Evolutionary conservation across 2,888 invertebrate genomes (phyloP).

Genomic region (Tolmerus cingulatus): DNA sequence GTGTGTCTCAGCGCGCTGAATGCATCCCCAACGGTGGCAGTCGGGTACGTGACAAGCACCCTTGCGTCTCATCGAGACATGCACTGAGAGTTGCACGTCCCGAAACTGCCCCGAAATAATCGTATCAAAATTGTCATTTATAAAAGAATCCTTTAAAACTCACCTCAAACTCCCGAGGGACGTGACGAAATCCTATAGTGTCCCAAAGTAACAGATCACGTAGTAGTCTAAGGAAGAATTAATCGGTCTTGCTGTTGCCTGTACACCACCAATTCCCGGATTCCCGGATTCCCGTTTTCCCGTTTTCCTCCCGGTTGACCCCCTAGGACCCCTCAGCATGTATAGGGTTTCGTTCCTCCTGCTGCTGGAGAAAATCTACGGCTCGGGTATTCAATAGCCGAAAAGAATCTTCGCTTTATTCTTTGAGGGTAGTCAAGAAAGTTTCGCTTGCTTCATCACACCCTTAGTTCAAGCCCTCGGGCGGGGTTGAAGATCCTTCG

Average conservation of each 20-base stretch:
- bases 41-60: background rate
- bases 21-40: background rate
- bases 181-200: conserved; percentile 22
- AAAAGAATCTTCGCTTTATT: conserved; percentile 16
- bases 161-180: background rate
- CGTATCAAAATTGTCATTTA: conserved; percentile 11
- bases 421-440: conserved; percentile 11
- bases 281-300: background rate
- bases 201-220: conserved; percentile 17
- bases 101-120: background rate
- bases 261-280: background rate
- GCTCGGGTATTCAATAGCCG: conserved; percentile 9
- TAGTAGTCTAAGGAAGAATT: background rate
- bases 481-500: background rate
- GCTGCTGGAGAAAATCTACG: background rate
- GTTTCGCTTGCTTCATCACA: background rate
- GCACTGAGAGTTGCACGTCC: background rate
- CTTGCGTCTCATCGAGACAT: background rate
- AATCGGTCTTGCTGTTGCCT: conserved; percentile 6
- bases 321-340: background rate
- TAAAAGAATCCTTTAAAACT: conserved; percentile 5
- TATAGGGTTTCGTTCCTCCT: background rate
- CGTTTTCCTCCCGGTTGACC: background rate
- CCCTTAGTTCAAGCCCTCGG: background rate
- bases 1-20: background rate